phyloP scores from a whole-genome alignment of 1,140 invertebrate species.

The Aphelenchoides besseyi region DNA sequence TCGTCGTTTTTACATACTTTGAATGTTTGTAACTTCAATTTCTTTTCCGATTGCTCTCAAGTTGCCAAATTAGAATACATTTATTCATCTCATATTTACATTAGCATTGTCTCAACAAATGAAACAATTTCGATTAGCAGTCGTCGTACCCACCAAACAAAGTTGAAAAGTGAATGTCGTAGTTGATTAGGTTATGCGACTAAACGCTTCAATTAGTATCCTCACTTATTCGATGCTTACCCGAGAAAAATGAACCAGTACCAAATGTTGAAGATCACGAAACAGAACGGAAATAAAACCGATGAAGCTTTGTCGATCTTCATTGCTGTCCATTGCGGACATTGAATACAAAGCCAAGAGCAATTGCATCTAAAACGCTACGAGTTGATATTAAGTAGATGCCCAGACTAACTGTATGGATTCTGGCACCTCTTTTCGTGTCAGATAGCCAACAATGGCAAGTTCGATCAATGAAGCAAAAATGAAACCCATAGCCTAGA shows the following conservation, averaged over 20 bases:
- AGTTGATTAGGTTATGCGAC: no score
- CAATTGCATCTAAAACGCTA: conserved; percentile 52
- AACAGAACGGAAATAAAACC: conserved; percentile 53
- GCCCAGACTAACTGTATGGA: conserved; percentile 25
- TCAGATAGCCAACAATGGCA: conserved; percentile 58
- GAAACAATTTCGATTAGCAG: no score
- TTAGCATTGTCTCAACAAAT: not conserved
- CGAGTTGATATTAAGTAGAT: not conserved
- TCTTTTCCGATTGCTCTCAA: not conserved
- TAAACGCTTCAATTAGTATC: no score
- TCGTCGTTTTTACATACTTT: not conserved
- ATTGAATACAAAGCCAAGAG: conserved; percentile 53
- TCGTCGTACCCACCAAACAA: no score
- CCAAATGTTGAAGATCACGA: conserved; percentile 60
- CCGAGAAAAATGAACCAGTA: conserved; percentile 62
- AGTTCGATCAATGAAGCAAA: conserved; percentile 47
- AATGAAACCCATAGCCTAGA: conserved; percentile 51
- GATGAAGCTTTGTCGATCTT: conserved; percentile 59
- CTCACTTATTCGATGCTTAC: no score
- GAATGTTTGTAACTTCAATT: no score
- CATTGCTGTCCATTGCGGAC: conserved; percentile 56
- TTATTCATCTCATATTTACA: not conserved
- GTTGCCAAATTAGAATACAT: not conserved
- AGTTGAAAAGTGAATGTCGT: no score
- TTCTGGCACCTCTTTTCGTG: conserved; percentile 36